Conservation (phyloP, 2,888 invertebrate species). For the Stenodema calcarata region DNA sequence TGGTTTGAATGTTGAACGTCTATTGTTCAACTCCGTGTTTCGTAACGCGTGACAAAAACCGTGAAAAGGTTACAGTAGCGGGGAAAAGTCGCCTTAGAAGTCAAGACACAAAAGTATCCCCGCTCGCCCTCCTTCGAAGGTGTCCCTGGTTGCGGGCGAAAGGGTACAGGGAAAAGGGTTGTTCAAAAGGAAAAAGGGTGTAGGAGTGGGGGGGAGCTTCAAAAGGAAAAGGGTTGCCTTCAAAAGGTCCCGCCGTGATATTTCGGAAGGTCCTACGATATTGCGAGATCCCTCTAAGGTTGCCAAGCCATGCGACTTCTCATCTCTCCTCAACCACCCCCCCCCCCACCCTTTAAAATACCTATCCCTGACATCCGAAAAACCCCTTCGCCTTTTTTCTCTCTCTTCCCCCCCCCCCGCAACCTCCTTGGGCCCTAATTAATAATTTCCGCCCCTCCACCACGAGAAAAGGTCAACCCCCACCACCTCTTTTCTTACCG, state of each 20-base stretch:
- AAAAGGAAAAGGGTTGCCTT: conserved; percentile 32
- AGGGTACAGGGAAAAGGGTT: background rate
- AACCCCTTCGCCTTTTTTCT: background rate
- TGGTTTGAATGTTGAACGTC: too few species aligned
- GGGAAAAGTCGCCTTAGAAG: conserved; percentile 11
- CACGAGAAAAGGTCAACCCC: conserved; percentile 8
- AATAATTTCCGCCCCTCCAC: conserved; percentile 25
- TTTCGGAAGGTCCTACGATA: conserved; percentile 20
- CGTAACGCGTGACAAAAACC: background rate
- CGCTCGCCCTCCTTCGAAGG: background rate
- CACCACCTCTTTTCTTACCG: conserved; percentile 36
- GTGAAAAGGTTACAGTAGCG: background rate
- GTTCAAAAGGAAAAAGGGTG: background rate
- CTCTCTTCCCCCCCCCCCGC: background rate
- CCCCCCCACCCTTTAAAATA: conserved; percentile 9
- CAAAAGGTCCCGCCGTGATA: conserved; percentile 42
- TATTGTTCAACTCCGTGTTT: too few species aligned
- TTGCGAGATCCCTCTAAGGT: conserved; percentile 18
- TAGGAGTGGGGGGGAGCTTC: background rate
- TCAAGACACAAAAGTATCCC: background rate
- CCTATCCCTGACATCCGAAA: conserved; percentile 1
- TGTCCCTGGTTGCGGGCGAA: conserved; percentile 13
- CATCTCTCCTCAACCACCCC: conserved; percentile 5
- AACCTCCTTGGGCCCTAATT: conserved; percentile 4
- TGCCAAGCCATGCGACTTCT: background rate